Base-by-base conservation (phyloP, 2,797 vertebrate species). In the Neosalanx taihuensis region DNA sequence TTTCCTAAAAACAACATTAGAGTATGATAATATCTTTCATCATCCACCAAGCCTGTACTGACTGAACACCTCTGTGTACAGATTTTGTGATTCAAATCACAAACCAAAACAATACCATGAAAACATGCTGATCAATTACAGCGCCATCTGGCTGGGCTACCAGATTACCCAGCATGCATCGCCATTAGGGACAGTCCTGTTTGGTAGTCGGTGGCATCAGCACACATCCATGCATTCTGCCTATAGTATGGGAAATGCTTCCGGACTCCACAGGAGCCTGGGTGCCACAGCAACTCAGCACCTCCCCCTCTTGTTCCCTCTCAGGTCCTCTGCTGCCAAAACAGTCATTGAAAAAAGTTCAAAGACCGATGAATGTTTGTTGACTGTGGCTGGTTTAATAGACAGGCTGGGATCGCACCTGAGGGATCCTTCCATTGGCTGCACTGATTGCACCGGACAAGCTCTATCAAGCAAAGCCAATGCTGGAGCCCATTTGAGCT, bases 31-130 rank as follows among this genome's bases (percentile, higher is more conserved):
- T 46, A 46, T 46, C 41, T 46, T 46, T 13, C 41, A 46, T 46
- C 41, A 46, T 46, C 7, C 10, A 46, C 37, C 37, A 41, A 2
- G 7, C 6, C 51, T 18, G 18, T 53, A 53, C 4, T 4, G 17
- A n/a, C 51, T n/a, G 15, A 17, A 53, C 51, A 17, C 51, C 18
- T 17, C 7, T n/a, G 51, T 53, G 51, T 17, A 53, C 3, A 53
- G 3, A 17, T 17, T 56, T 17, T 6, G 51, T 17, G 51, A 56
- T 56, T 3, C 6, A 17, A 56, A 17, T 9, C 15, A 17, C 23
- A 69, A 35, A 69, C 35, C 18, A 69, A 23, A 20, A 37, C 53
- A 31, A 33, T 31, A 41, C 6, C 30, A 69, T 37, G 31, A 60
- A 59, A 23, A 59, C 53, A 35, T 26, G 35, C 17, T 30, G 15